Evolutionary conservation across 2,797 vertebrate genomes (phyloP), one percentile per base, ranked within the genome.

Genomic region (Aulostomus chinensis): DNA sequence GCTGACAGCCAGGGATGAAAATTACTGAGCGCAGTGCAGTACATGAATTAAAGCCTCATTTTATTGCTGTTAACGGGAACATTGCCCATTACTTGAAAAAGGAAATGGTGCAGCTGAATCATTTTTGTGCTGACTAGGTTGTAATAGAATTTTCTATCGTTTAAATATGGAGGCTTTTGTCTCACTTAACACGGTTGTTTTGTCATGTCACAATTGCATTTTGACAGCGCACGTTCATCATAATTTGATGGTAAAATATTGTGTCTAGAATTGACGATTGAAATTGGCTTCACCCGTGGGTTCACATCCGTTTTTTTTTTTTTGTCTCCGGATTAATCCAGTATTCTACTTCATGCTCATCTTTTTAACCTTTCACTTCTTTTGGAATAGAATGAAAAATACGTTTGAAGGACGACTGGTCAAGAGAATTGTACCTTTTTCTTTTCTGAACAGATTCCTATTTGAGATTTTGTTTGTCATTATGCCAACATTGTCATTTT

Each of bases 311-410:
- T n/a, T n/a, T n/a, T 49, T 50, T 35, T 20, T 13, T 22, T 25
- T 1, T 4, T 38, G 45, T 68, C 39, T 8, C 31, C 39, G 32
- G 53, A 65, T 36, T 51, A 48, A 68, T 80, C 24, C 37, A 11
- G 13, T 57, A 65, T 82, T 71, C 59, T 61, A 13, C 55, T 81
- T 76, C 41, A 71, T 60, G 49, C 60, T 62, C 35, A 36, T 41
- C 13, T 51, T 35, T 58, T 60, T 21, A 21, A 36, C 49, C 50
- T 32, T 59, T 32, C 31, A 4, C 39, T 11, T 66, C 56, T 39
- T 69, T 50, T 64, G 57, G 5, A 10, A 68, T 68, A 18, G n/a
- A n/a, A n/a, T n/a, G n/a, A 69, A 66, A 68, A 56, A 64, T 71
- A 36, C 50, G 58, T 73, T 52, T 28, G 46, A 55, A 25, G 21